phyloP scores from a whole-genome alignment of 2,888 invertebrate genomes.

The Nomada lathburiana region DNA sequence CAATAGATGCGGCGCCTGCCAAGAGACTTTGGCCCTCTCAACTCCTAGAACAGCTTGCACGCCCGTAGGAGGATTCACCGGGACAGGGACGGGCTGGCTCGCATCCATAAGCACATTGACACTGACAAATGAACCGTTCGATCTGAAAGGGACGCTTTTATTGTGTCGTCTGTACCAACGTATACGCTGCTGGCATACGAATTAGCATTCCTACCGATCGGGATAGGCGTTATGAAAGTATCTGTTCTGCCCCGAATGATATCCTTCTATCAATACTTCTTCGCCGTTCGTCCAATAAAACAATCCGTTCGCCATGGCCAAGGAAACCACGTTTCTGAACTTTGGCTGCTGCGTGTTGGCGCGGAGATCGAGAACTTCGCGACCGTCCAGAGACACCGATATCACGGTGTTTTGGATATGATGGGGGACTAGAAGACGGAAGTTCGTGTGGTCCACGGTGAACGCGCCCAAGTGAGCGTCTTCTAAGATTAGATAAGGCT shows the following conservation, averaged over 20 bases:
- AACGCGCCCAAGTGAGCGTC: constrained; percentile 91
- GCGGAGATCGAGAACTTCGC: constrained; percentile 90
- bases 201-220: constrained; percentile 78
- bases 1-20: constrained; percentile 92
- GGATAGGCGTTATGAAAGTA: constrained; percentile 93
- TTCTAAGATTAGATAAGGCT: constrained; percentile 88
- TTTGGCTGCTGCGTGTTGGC: constrained; percentile 91
- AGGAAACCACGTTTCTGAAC: constrained; percentile 90
- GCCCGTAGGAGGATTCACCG: constrained; percentile 91
- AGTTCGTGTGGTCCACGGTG: constrained; percentile 92
- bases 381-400: constrained; percentile 93
- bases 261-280: constrained; percentile 92
- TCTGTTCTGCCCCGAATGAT: constrained; percentile 88
- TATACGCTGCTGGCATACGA: background rate
- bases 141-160: constrained; percentile 60
- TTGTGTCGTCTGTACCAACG: background rate
- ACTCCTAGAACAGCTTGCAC: constrained; percentile 93
- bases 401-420: constrained; percentile 91
- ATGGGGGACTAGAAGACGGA: constrained; percentile 91
- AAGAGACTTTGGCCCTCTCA: constrained; percentile 91
- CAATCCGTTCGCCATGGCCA: constrained; percentile 90
- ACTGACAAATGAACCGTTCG: constrained; percentile 85
- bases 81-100: constrained; percentile 92
- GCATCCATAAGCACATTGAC: constrained; percentile 84
- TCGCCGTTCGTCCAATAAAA: constrained; percentile 95